Evolutionary conservation across 2,113 vertebrate species (phyloP).

Genomic region (Seriola rivoliana): DNA sequence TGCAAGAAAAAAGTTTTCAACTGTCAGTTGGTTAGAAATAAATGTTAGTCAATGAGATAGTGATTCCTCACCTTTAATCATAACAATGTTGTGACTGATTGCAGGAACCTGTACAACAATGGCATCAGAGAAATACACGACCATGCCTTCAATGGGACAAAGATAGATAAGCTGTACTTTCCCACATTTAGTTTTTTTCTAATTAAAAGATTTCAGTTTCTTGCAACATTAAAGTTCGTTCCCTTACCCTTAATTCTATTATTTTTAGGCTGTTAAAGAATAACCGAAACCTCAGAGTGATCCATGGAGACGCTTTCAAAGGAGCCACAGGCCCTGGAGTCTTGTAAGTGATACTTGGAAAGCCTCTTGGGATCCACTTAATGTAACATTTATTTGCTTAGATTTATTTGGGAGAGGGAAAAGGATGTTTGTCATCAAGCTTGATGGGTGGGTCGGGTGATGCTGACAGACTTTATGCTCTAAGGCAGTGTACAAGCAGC

Average conservation of each 20-base stretch:
- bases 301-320: slow-evolving; percentile 87
- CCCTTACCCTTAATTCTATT: background rate
- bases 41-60: background rate
- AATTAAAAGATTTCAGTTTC: background rate
- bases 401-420: too few relatives aligned
- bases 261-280: slow-evolving; percentile 87
- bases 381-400: background rate
- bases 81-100: slow-evolving; percentile 28
- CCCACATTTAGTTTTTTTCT: background rate
- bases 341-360: slow-evolving; percentile 84
- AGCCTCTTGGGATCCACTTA: background rate
- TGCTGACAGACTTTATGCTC: background rate
- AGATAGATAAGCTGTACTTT: slow-evolving; percentile 88
- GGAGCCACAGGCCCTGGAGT: slow-evolving; percentile 87
- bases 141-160: slow-evolving; percentile 90
- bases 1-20: background rate
- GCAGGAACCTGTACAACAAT: slow-evolving; percentile 90
- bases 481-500: background rate
- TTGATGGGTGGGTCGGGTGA: background rate
- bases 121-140: slow-evolving; percentile 91
- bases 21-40: background rate
- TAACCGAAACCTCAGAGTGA: slow-evolving; percentile 87
- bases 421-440: background rate
- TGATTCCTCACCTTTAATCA: background rate
- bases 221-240: background rate